Evolutionary conservation across 1,140 invertebrate genomes (phyloP).

Genomic region (Rhyacophila brunnea): DNA sequence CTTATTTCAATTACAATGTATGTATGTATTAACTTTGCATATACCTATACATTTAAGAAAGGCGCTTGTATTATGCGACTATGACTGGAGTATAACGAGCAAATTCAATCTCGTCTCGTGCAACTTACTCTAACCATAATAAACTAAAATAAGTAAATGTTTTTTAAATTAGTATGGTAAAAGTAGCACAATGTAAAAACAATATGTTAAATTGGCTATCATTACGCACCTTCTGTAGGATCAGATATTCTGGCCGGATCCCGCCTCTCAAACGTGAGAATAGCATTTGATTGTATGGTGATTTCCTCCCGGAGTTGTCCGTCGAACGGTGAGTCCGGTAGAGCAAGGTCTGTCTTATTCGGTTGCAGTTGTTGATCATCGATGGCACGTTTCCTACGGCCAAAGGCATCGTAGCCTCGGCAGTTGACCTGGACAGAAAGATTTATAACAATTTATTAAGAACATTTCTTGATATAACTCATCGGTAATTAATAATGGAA

Average conservation of each 20-base stretch:
- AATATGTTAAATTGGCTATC: too few relatives aligned
- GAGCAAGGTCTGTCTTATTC: constrained; percentile 58
- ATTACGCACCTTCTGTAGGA: constrained; percentile 65
- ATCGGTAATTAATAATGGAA: too few relatives aligned
- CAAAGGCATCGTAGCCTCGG: constrained; percentile 85
- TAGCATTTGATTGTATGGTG: constrained; percentile 87
- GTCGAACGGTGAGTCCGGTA: constrained; percentile 62
- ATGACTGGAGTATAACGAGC: too few relatives aligned
- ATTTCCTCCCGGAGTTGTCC: constrained; percentile 90
- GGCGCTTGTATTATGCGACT: too few relatives aligned
- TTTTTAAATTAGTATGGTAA: background rate
- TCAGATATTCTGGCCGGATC: constrained; percentile 62
- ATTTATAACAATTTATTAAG: too few relatives aligned
- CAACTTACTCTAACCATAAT: too few relatives aligned
- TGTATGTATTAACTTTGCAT: too few relatives aligned
- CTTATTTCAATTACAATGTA: too few relatives aligned
- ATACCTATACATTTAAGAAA: too few relatives aligned
- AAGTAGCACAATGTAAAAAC: background rate
- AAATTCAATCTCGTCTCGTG: too few relatives aligned
- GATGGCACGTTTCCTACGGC: constrained; percentile 70
- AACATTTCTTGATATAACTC: too few relatives aligned
- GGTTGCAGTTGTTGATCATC: constrained; percentile 48
- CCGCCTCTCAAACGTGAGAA: constrained; percentile 82
- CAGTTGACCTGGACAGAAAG: constrained; percentile 74
- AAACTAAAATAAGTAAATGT: too few relatives aligned